Evolutionary conservation across 1,140 invertebrate species (phyloP).

Genomic region (Drosophila tropicalis): DNA sequence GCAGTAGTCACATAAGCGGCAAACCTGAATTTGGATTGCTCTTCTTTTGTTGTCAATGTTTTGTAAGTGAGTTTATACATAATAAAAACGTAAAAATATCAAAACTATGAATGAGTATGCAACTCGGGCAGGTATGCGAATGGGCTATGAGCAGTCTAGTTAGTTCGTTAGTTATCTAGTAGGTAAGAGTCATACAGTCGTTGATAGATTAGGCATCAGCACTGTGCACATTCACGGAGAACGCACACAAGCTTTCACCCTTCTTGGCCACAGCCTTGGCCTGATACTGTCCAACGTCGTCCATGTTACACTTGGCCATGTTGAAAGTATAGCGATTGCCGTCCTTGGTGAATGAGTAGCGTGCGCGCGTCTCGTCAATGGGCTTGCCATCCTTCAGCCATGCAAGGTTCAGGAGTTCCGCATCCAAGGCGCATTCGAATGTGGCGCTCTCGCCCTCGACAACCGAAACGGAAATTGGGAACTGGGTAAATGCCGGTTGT

Average conservation of each 20-base stretch:
- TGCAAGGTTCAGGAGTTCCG: conserved; percentile 85
- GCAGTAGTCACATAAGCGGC: conserved; percentile 34
- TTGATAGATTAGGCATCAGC: conserved; percentile 41
- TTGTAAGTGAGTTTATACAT: conserved; percentile 14
- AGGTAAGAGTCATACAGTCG: conserved; percentile 15
- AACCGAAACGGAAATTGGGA: conserved; percentile 94
- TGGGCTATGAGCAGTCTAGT: conserved; percentile 25
- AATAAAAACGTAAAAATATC: conserved; percentile 25
- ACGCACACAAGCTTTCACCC: conserved; percentile 91
- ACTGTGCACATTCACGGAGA: conserved; percentile 91
- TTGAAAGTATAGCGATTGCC: conserved; percentile 90
- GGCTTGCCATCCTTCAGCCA: conserved; percentile 97
- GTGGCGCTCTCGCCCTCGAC: conserved; percentile 91
- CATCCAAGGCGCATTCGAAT: conserved; percentile 85
- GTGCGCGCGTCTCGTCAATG: conserved; percentile 89
- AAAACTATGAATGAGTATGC: conserved; percentile 16
- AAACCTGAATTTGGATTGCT: neutral
- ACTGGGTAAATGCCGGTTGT: conserved; percentile 93
- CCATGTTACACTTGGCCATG: conserved; percentile 89
- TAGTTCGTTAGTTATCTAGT: conserved; percentile 16
- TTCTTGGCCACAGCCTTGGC: conserved; percentile 94
- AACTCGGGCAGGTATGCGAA: conserved; percentile 16
- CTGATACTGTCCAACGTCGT: conserved; percentile 95
- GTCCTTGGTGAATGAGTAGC: conserved; percentile 92
- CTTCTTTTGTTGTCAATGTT: conserved; percentile 2